Evolutionary conservation across 2,888 invertebrate genomes (phyloP), one percentile per base, ranked within the genome.

Genomic region (Hydrotaea diabolus): DNA sequence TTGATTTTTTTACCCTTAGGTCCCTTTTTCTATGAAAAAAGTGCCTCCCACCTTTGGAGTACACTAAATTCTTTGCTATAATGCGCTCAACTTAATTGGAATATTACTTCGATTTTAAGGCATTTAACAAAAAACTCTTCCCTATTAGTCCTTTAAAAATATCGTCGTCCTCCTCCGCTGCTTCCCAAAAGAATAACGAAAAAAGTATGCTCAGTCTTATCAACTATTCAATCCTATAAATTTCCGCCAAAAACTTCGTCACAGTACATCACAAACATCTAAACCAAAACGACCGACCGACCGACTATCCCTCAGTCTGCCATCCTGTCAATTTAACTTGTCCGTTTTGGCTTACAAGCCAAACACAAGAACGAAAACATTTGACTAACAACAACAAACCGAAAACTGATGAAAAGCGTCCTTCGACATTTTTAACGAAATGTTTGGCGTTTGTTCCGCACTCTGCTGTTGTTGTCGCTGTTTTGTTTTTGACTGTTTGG

Each of bases 291-390:
- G 62, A 2, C n/a, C 23, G 49, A 13, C 26, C 26, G 23, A 2
- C n/a, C 23, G 49, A 13, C 26, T 15, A 26, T 59, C 62, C 13
- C 15, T 36, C 15, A 13, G 1, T n/a, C 39, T 19, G 36, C 39
- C 66, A 43, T 66, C 66, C 66, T 39, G 66, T 66, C 66, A 66
- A 66, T 66, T 66, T 66, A 66, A 66, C 43, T 66, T 66, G 36
- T 43, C 66, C 66, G 11, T 31, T 62, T 31, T 62, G 15, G n/a
- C 31, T 62, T 31, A 62, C 62, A 31, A 31, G 31, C 62, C 15
- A 36, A 62, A 62, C 13, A 62, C 62, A 62, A 11, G 11, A 21
- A 2, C 23, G 46, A 15, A 69, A 69, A 23, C 69, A 69, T 46
- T 69, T 46, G 46, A 21, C 46, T 46, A 17, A 17, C n/a, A 43